Percentiles rank a stretch among this genome's conserved stretches.
phyloP scores from a whole-genome alignment of 2,113 vertebrate genomes.

The Petrocephalus microphthalmus region DNA sequence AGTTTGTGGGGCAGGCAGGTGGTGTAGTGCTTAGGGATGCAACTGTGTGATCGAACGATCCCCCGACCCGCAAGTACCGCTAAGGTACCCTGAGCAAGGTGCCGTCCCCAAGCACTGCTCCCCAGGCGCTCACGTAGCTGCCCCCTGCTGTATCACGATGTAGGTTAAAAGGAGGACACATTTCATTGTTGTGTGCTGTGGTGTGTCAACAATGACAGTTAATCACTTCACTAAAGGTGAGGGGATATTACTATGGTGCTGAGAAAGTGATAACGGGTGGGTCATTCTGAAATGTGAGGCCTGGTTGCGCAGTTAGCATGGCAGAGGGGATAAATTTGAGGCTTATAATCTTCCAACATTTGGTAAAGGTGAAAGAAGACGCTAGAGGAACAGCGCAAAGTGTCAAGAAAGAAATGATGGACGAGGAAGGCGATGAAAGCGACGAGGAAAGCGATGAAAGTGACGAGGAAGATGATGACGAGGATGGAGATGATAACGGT shows the following conservation, averaged over 20 bases:
- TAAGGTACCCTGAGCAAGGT: too few relatives aligned
- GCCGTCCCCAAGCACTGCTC: too few relatives aligned
- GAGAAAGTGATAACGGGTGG: background rate
- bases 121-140: too few relatives aligned
- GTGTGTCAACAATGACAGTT: too few relatives aligned
- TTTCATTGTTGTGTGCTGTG: too few relatives aligned
- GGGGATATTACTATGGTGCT: background rate
- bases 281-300: background rate
- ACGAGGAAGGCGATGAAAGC: conserved; percentile 28
- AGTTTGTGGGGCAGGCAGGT: too few relatives aligned
- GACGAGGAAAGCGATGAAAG: background rate
- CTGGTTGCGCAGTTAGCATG: conserved; percentile 26
- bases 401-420: background rate
- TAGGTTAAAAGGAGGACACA: too few relatives aligned
- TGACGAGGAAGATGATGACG: conserved; percentile 27
- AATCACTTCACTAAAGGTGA: too few relatives aligned
- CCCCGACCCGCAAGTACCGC: too few relatives aligned
- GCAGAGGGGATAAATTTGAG: conserved; percentile 35
- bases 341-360: conserved; percentile 1
- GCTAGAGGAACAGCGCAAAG: conserved; percentile 8
- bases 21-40: too few relatives aligned
- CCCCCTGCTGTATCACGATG: too few relatives aligned
- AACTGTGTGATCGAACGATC: too few relatives aligned
- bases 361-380: conserved; percentile 23
- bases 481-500: conserved; percentile 19